These are phyloP conservation scores for Piscicola geometra DNA, from an alignment of 2,888 invertebrate genomes.

Conservation along the genomic window DNA sequence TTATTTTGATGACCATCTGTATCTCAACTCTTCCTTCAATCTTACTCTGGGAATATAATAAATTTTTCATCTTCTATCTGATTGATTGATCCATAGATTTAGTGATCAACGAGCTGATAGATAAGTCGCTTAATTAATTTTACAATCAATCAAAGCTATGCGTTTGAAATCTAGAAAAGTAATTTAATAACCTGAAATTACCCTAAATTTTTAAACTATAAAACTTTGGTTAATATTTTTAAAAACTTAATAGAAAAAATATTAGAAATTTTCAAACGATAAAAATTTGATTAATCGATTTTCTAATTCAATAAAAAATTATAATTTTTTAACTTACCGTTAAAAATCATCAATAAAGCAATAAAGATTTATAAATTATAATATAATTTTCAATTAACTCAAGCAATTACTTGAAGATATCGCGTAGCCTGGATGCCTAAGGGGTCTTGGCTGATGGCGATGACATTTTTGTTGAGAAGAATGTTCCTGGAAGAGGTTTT, in stretches of 20 bases:
- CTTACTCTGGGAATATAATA: neutral
- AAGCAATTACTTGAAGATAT: constrained; percentile 52
- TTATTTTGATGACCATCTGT: too few relatives aligned
- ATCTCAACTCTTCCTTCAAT: too few relatives aligned
- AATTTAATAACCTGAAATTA: too few relatives aligned
- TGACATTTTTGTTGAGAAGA: constrained; percentile 82
- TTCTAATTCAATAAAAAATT: too few relatives aligned
- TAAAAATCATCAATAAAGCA: neutral
- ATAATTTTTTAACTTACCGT: too few relatives aligned
- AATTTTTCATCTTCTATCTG: neutral
- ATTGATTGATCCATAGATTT: neutral
- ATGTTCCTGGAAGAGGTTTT: constrained; percentile 85
- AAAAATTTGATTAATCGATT: too few relatives aligned
- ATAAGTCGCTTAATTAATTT: constrained; percentile 1
- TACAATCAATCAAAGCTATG: constrained; percentile 2
- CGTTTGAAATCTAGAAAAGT: too few relatives aligned
- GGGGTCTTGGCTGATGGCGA: constrained; percentile 86
- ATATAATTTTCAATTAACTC: neutral
- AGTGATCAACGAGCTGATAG: neutral
- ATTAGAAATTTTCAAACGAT: too few relatives aligned
- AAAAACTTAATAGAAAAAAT: too few relatives aligned
- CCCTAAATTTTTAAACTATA: too few relatives aligned
- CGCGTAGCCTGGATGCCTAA: constrained; percentile 84
- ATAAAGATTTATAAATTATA: neutral
- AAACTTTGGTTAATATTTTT: too few relatives aligned